Base-by-base conservation (phyloP, 2,113 vertebrate genomes). In the Rana temporaria region DNA sequence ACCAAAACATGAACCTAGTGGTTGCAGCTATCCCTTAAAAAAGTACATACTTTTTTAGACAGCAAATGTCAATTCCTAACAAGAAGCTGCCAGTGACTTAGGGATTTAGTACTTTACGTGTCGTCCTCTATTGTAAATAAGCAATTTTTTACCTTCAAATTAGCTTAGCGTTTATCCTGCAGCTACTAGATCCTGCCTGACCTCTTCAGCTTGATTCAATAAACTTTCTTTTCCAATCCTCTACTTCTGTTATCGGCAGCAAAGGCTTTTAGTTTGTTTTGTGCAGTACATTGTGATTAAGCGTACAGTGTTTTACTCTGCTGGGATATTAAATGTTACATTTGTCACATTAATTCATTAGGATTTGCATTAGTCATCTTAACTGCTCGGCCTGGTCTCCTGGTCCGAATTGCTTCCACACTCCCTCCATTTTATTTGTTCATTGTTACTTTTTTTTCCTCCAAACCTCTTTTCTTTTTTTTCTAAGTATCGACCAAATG, bases 391-490 rank as follows among this genome's bases (percentile, higher is more conserved):
- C 26, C 18, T 34, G 38, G 14, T 74, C 42, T 12, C 9, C 15
- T 56, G 53, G 22, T 73, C 18, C 0, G 24, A 34, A 73, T 57
- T 73, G 70, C 70, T 59, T 73, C 20, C 7, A 38, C 34, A 48
- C 22, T 42, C 34, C 26, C 7, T 22, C 20, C 30, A 26, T 68
- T 72, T 84, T 60, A 30, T 84, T 73, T 83, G 57, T 83, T 62
- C 7, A 19, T 84, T 59, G 71, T 84, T 34, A 56, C n/a, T 4
- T 20, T 14, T 64, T 14, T 64, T 64, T 14, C 52, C 53, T 65
- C 52, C 6, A 42, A 42, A 42, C 42, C 42, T 8, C 53, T 59
- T n/a, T 68, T 64, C 71, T 32, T 11, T 71, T 81, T 52, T 48
- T 30, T 26, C 19, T 4, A 4, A 6, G 0, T 69, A 81, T 60